phyloP scores from a whole-genome alignment of 2,888 invertebrate genomes.

The Euspilapteryx auroguttella region DNA sequence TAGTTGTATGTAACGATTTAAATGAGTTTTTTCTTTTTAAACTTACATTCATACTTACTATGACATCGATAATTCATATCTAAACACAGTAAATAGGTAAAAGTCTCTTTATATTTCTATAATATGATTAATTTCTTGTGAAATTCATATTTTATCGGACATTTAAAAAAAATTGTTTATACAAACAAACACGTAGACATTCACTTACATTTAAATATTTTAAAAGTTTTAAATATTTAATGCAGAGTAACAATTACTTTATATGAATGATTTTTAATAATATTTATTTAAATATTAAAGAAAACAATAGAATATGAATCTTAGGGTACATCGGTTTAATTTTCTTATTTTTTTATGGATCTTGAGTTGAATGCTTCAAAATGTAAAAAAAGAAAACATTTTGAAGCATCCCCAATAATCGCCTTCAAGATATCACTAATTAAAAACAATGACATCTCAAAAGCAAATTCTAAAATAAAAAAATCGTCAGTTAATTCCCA shows the following conservation, averaged over 20 bases:
- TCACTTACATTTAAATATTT: constrained; percentile 26
- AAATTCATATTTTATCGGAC: constrained; percentile 24
- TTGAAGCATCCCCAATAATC: too few species aligned
- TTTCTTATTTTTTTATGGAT: too few species aligned
- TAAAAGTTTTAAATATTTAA: constrained; percentile 13
- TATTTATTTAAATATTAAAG: too few species aligned
- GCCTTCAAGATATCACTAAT: too few species aligned
- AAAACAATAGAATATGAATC: too few species aligned
- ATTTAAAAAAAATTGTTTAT: constrained; percentile 25
- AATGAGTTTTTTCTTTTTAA: constrained; percentile 14
- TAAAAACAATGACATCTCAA: too few species aligned
- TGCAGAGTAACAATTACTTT: constrained; percentile 44
- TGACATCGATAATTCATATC: constrained; percentile 21
- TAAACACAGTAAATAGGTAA: constrained; percentile 21
- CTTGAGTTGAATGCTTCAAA: too few species aligned
- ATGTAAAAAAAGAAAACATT: too few species aligned
- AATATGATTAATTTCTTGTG: neutral
- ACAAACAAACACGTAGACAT: constrained; percentile 36
- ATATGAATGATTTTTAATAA: too few species aligned
- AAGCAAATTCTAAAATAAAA: too few species aligned
- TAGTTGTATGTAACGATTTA: constrained; percentile 10
- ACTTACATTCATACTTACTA: constrained; percentile 24
- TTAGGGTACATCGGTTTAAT: too few species aligned
- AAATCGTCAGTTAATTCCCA: too few species aligned
- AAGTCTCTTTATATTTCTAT: constrained; percentile 34